Base-by-base conservation (phyloP, 2,113 vertebrate species). In the Chitala chitala region DNA sequence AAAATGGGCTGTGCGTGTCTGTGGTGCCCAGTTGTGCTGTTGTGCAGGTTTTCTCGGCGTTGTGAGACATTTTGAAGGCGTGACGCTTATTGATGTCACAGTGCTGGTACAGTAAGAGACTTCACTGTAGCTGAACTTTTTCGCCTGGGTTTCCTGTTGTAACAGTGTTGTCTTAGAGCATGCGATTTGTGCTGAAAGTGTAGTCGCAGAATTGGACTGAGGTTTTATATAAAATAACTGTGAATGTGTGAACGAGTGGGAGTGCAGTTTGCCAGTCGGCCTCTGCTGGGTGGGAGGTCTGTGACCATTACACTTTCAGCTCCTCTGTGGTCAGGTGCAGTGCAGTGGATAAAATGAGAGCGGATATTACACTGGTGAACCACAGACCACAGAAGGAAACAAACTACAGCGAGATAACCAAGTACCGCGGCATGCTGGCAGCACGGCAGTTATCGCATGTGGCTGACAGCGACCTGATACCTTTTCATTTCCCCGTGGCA, bases 1-100 rank as follows among this genome's bases (percentile, higher is more conserved):
- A 75, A 56, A 63, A 65, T 40, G n/a, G n/a, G 44, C 54, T 68
- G 29, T 54, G n/a, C n/a, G 42, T 76, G 50, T 72, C 61, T 38
- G 66, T 38, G 40, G 38, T 73, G 77, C 46, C 40, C 58, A 56
- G 29, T 59, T 51, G 68, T 48, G 61, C 44, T 50, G 6, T 63
- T 66, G 8, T 26, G 40, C 31, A 71, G 26, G 31, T 55, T 64
- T 48, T 69, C n/a, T n/a, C 40, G 58, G 61, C 71, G 44, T 64
- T 76, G 54, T 22, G 53, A 44, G 51, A 56, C 36, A 4, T 10
- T 53, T 50, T 26, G 9, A 3, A 40, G 3, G 8, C 31, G 73
- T 38, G 58, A 6, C 13, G 29, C 58, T n/a, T 51, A 24, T 15
- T 22, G 50, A 40, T 15, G 36, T 20, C 36, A 26, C 55, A 36